Evolutionary conservation across 2,888 invertebrate species (phyloP).

Genomic region (Caenorhabditis japonica): DNA sequence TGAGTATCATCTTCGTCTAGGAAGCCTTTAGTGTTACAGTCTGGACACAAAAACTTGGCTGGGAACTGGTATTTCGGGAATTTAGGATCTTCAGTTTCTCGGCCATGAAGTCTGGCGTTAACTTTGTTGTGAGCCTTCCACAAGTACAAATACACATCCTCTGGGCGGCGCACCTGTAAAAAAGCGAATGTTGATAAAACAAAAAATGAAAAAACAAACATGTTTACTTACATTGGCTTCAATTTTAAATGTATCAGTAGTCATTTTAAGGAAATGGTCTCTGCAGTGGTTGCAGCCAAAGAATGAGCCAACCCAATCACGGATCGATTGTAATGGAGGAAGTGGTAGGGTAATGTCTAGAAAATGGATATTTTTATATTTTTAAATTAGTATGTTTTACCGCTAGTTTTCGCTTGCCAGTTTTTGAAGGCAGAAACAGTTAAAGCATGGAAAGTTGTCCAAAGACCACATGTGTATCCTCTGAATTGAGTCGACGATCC

Average conservation of each 20-base stretch:
- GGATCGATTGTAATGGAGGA: conserved; percentile 86
- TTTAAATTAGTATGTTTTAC: conserved; percentile 6
- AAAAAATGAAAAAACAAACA: too few relatives aligned
- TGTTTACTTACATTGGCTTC: conserved; percentile 66
- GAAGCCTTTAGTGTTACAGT: conserved; percentile 62
- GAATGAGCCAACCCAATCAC: conserved; percentile 91
- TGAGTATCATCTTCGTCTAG: conserved; percentile 40
- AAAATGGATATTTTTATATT: too few relatives aligned
- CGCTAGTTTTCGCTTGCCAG: conserved; percentile 42
- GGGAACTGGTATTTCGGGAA: conserved; percentile 83
- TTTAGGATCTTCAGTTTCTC: conserved; percentile 84
- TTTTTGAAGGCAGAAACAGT: conserved; percentile 84
- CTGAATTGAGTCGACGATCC: conserved; percentile 60
- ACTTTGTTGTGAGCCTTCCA: conserved; percentile 94
- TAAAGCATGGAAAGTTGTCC: conserved; percentile 93
- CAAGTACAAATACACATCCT: conserved; percentile 75
- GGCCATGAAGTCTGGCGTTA: conserved; percentile 88
- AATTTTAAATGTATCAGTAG: conserved; percentile 79
- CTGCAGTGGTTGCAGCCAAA: conserved; percentile 94
- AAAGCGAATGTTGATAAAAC: neutral
- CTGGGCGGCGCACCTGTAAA: conserved; percentile 67
- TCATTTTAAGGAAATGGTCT: conserved; percentile 90
- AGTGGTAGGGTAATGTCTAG: conserved; percentile 79
- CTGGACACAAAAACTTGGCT: conserved; percentile 70
- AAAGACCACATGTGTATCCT: conserved; percentile 93